Evolutionary conservation across 2,888 invertebrate species (phyloP), one percentile per base, ranked within the genome.

Genomic region (Acanthosepion esculentum): DNA sequence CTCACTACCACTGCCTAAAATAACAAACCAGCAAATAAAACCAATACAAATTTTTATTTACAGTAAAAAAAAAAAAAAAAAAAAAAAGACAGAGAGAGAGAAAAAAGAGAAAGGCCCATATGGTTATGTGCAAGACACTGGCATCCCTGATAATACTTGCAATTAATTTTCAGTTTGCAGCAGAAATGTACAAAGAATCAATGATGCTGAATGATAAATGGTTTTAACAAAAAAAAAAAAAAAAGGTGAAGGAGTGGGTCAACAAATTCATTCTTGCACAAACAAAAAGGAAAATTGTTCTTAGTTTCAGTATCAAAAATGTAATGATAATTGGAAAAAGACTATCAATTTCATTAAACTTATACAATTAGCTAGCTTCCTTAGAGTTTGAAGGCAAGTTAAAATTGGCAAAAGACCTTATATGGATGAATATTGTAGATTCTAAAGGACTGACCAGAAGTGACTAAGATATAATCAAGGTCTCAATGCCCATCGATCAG

Each of bases 31-130:
- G 23, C 15, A 78, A 78, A 78, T 78, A n/a, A 78, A n/a, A n/a
- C n/a, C 78, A 23, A n/a, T 78, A 78, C 78, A 78, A 78, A n/a
- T n/a, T 78, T 55, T 78, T 78, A 78, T 78, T 78, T 78, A 78
- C 78, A 78, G 0, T 5, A 33, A 78, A n/a, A 15, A n/a, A 53
- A 0, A 78, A 12, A 78, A 18, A 29, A 10, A 78, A 18, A 64
- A 26, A 64, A 26, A 29, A 8, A 64, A 26, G 33, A n/a, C 1
- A 26, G 33, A 26, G 33, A 92, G 33, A 26, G 23, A 26, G 23
- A 48, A 93, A 6, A 48, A 12, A 48, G 53, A 93, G n/a, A 7
- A 93, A 50, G 93, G 53, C 93, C 93, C 48, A 48, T 50, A 26
- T 93, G 93, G 53, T 48, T 93, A 15, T 93, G 20, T 48, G 53